Evolutionary conservation across 2,797 vertebrate genomes (phyloP), one percentile per base, ranked within the genome.

Genomic region (Luscinia megarhynchos): DNA sequence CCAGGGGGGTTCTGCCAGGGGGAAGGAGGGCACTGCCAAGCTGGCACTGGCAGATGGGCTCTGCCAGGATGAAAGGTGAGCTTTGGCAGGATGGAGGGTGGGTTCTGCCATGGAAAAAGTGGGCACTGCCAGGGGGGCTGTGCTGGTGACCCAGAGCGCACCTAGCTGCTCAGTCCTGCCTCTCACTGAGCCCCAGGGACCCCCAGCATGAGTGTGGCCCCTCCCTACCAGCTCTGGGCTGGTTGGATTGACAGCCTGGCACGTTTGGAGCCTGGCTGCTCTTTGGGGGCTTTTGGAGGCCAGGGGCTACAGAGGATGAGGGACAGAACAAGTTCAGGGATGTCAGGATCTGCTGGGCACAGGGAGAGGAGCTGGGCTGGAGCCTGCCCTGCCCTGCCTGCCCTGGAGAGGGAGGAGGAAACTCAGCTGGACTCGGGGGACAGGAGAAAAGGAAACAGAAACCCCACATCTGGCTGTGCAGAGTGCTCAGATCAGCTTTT

Each of bases 231-330:
- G 40, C 76, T 41, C 45, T 38, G 1, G 22, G 15, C 9, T 2
- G 18, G 29, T 11, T 18, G 22, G 43, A 9, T 58, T 34, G 19
- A 48, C 32, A 54, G 63, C 70, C 50, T 15, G 87, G 24, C 0
- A 0, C 2, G 12, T 51, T 21, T 55, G 41, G 68, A 78, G 12
- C 41, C 50, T 16, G 53, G 58, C n/a, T n/a, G 30, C 53, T 46
- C 46, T 32, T 12, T 32, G 3, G 74, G 66, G 74, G 32, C 5
- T 63, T 51, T 43, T 16, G 70, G 53, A 36, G n/a, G n/a, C 14
- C 0, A 6, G 2, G 6, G 6, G 21, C 45, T 34, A 6, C 22
- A 30, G 15, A 34, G 0, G 2, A 1, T 12, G 46, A 50, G 59
- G 63, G 68, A 2, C 46, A 84, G 62, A n/a, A 27, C 21, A 21